Percentiles rank a stretch among this genome's conserved stretches.
Conservation (phyloP, 2,888 invertebrate genomes). For the Aquatica leii region DNA sequence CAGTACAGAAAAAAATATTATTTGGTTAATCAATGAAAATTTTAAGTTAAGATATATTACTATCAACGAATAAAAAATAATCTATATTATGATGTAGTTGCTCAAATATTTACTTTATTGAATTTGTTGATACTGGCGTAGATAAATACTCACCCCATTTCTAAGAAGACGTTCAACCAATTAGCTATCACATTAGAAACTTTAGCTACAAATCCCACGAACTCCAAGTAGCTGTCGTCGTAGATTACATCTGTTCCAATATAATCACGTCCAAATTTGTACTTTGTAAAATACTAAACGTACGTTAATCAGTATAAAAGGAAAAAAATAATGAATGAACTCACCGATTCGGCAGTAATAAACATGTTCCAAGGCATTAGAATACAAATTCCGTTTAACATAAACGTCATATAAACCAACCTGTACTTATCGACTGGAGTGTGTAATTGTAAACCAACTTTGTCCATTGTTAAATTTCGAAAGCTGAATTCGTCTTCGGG, state of each 20-base stretch:
- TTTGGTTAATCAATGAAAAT: no score
- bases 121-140: no score
- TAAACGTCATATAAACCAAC: conserved; percentile 86
- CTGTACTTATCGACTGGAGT: conserved; percentile 82
- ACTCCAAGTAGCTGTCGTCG: conserved; percentile 80
- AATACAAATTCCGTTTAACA: conserved; percentile 94
- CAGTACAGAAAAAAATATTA: no score
- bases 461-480: conserved; percentile 70
- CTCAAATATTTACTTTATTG: no score
- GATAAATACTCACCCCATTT: conserved; percentile 77
- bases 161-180: conserved; percentile 91
- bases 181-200: conserved; percentile 94
- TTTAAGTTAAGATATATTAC: no score
- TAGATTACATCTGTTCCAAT: conserved; percentile 67
- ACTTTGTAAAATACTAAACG: conserved; percentile 83
- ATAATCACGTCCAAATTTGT: conserved; percentile 75
- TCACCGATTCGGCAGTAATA: conserved; percentile 88
- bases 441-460: conserved; percentile 73
- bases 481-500: conserved; percentile 86
- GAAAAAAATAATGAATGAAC: no score
- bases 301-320: conserved; percentile 19
- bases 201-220: conserved; percentile 89
- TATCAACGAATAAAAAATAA: no score
- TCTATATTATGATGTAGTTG: no score
- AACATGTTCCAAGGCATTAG: conserved; percentile 99